phyloP scores from a whole-genome alignment of 2,113 vertebrate species.

The human region GRCh38 chr3:84109501-84110000 shows the following conservation, averaged over 20 bases:
- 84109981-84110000: background rate
- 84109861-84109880: background rate
- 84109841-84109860: background rate
- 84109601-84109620: background rate
- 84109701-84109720: background rate
- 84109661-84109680: background rate
- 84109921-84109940: background rate
- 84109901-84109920: background rate
- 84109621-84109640: background rate
- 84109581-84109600: background rate
- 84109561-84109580: background rate
- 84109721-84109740: background rate
- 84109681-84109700: background rate
- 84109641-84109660: background rate
- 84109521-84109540: background rate
- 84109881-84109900: background rate
- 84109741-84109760: background rate
- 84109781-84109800: accelerated
- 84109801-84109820: background rate
- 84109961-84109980: background rate
- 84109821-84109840: background rate
- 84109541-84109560: background rate
- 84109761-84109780: background rate
- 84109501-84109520: background rate
- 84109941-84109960: background rate